A percentile compares a stretch with the other conserved stretches of the same genome.
phyloP scores from a whole-genome alignment of 2,797 vertebrate genomes.

The Notoglanidium macrostoma region DNA sequence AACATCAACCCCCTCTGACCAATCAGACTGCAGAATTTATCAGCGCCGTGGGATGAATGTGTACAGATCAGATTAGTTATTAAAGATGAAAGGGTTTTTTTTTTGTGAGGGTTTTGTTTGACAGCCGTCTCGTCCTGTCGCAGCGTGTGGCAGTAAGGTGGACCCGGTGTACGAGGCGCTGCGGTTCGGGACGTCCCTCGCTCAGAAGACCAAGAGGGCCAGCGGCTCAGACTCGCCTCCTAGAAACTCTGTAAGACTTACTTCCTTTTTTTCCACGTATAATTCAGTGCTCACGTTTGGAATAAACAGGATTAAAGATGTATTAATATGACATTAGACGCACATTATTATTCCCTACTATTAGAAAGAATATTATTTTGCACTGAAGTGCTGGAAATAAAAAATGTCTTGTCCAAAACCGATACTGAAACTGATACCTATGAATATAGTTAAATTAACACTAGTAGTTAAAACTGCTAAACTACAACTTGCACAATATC shows the following conservation, averaged over 20 bases:
- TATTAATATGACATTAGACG: neutral
- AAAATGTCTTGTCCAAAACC: too few species aligned
- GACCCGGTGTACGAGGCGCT: conserved; percentile 97
- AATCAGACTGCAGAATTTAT: neutral
- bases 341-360: neutral
- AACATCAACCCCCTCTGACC: neutral
- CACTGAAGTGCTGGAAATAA: too few species aligned
- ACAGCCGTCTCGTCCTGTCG: conserved; percentile 35
- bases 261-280: neutral
- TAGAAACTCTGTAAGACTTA: conserved; percentile 85
- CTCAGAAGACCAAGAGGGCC: conserved; percentile 91
- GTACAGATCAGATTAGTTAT: neutral
- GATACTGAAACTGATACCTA: too few species aligned
- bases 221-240: conserved; percentile 91
- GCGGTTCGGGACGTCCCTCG: conserved; percentile 94
- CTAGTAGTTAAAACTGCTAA: neutral
- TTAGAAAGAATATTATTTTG: neutral
- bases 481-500: too few species aligned
- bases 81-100: neutral
- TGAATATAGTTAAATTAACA: too few species aligned
- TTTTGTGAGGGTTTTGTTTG: conserved; percentile 22
- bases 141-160: conserved; percentile 96
- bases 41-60: neutral
- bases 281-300: neutral
- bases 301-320: neutral